Conservation (phyloP, 2,797 vertebrate genomes). For the Argentina silus region DNA sequence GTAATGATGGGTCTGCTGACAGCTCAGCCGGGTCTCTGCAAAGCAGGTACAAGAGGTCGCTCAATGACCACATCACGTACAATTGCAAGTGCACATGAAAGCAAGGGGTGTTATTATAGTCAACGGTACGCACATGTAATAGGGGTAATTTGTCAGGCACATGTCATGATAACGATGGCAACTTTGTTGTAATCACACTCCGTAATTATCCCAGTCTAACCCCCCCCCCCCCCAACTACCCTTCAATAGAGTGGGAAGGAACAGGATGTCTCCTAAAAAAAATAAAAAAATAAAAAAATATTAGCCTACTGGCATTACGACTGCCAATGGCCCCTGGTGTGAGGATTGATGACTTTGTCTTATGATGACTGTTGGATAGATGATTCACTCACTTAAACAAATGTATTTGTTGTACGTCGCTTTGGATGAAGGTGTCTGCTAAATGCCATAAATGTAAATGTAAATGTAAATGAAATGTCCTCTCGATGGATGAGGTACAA, state of each 20-base stretch:
- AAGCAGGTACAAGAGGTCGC: slow-evolving; percentile 23
- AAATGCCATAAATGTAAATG: too few species aligned
- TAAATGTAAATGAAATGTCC: too few species aligned
- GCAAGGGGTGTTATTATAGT: not conserved
- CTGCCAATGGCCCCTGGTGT: too few species aligned
- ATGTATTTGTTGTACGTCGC: too few species aligned
- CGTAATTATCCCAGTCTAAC: slow-evolving; percentile 43
- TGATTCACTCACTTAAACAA: too few species aligned
- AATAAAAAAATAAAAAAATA: too few species aligned
- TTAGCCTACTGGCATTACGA: too few species aligned
- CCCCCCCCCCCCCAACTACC: slow-evolving; percentile 10
- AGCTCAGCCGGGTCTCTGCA: slow-evolving; percentile 13
- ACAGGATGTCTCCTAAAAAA: too few species aligned
- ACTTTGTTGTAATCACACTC: slow-evolving; percentile 45
- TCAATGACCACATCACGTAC: not conserved
- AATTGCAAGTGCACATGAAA: too few species aligned
- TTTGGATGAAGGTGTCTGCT: too few species aligned
- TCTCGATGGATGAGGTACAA: not conserved
- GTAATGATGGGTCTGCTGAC: slow-evolving; percentile 47
- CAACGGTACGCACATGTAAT: not conserved
- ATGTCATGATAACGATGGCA: slow-evolving; percentile 37
- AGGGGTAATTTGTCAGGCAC: slow-evolving; percentile 43
- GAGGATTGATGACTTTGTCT: too few species aligned
- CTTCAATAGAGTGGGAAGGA: not conserved
- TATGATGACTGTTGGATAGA: too few species aligned